phyloP scores from a whole-genome alignment of 2,797 vertebrate genomes.

The Orientallactaga sibirica region DNA sequence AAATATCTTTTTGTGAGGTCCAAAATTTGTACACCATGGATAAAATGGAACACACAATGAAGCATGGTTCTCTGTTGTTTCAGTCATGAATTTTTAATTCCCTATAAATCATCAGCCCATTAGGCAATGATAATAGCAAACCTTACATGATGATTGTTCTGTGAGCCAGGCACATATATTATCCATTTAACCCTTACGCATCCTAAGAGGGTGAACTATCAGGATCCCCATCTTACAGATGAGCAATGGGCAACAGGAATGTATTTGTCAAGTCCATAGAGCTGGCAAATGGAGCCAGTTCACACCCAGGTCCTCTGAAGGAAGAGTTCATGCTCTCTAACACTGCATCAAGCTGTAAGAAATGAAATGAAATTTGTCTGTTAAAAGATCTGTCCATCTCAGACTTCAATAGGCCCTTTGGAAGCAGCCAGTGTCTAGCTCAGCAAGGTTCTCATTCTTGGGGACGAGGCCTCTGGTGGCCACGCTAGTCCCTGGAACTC shows the following conservation, averaged over 20 bases:
- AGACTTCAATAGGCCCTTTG: not conserved
- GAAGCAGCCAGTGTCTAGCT: not conserved
- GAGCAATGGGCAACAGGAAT: not conserved
- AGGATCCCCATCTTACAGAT: not conserved
- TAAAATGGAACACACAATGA: not conserved
- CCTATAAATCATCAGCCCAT: not conserved
- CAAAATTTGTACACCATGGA: not conserved
- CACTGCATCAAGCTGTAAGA: not conserved
- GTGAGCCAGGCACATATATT: not conserved
- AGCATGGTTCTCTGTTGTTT: not conserved
- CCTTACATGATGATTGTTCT: not conserved
- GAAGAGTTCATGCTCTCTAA: not conserved
- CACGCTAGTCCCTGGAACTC: too few species aligned
- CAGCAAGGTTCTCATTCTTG: not conserved
- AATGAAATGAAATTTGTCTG: constrained; percentile 21
- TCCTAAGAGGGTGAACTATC: not conserved
- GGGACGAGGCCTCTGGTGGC: not conserved
- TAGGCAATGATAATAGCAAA: not conserved
- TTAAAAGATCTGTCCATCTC: not conserved
- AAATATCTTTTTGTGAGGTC: not conserved
- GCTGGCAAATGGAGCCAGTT: not conserved
- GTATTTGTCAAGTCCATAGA: not conserved
- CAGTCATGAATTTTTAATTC: not conserved
- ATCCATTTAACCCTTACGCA: not conserved
- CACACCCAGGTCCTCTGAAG: not conserved